These are phyloP conservation scores for Phyllotreta cruciferae DNA, from an alignment of 2,888 invertebrate species.

Conservation along the genomic window DNA sequence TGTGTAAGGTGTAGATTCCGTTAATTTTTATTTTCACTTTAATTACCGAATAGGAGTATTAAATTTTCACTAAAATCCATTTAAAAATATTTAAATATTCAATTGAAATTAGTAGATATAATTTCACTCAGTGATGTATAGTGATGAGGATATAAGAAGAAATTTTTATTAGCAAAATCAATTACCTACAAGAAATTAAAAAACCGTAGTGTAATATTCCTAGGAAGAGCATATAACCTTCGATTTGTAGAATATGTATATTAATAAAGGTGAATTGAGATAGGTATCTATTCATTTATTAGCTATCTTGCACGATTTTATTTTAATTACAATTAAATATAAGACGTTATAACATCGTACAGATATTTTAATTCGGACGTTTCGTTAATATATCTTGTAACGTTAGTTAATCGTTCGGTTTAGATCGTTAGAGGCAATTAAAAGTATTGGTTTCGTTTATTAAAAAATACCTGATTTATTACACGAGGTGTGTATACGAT, in stretches of 20 bases:
- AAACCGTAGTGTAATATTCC: too few relatives aligned
- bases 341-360: constrained; percentile 23
- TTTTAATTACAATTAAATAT: constrained; percentile 36
- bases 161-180: too few relatives aligned
- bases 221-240: constrained; percentile 41
- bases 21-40: constrained; percentile 12
- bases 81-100: too few relatives aligned
- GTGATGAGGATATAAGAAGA: too few relatives aligned
- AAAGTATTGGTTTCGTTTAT: constrained; percentile 18
- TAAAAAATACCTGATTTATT: constrained; percentile 27
- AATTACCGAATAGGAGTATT: constrained; percentile 22
- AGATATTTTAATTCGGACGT: constrained; percentile 29
- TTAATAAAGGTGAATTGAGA: constrained; percentile 48
- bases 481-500: constrained; percentile 9
- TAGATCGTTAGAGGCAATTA: constrained; percentile 33
- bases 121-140: too few relatives aligned
- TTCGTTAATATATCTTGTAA: background rate
- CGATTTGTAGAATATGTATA: constrained; percentile 45
- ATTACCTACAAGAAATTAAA: too few relatives aligned
- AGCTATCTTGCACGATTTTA: constrained; percentile 39
- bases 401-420: constrained; percentile 34
- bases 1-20: constrained; percentile 23
- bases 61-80: constrained; percentile 16
- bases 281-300: constrained; percentile 45
- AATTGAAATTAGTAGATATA: too few relatives aligned